phyloP scores from a whole-genome alignment of 1,140 invertebrate genomes.

The Drosophila ercepeae region DNA sequence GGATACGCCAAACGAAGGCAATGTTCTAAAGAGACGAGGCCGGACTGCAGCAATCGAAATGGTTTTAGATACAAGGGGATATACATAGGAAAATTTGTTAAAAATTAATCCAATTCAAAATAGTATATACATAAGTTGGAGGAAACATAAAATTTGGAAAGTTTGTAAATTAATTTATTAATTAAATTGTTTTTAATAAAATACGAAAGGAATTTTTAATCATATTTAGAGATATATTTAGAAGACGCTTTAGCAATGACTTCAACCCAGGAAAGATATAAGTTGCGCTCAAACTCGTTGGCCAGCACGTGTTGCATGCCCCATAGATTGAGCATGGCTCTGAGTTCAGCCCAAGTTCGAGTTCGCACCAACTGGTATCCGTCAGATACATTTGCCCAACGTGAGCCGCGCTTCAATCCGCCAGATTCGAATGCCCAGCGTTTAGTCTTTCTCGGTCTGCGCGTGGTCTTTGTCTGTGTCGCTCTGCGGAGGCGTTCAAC shows the following conservation, averaged over 20 bases:
- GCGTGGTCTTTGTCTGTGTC: slow-evolving; percentile 49
- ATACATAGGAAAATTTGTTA: slow-evolving; percentile 8
- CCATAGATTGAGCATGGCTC: slow-evolving; percentile 16
- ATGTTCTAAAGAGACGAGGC: slow-evolving; percentile 59
- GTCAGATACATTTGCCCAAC: slow-evolving; percentile 20
- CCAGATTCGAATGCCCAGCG: slow-evolving; percentile 37
- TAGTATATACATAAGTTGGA: background rate
- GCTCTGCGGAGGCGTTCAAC: slow-evolving; percentile 17
- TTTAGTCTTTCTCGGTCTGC: slow-evolving; percentile 70
- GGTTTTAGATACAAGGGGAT: slow-evolving; percentile 55
- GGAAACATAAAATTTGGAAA: background rate
- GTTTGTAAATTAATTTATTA: background rate
- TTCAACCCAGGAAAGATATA: slow-evolving; percentile 47
- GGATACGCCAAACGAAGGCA: slow-evolving; percentile 41
- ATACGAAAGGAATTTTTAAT: background rate
- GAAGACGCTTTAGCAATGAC: slow-evolving; percentile 27
- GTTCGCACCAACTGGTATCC: slow-evolving; percentile 32
- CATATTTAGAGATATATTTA: background rate
- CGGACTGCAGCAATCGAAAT: slow-evolving; percentile 28
- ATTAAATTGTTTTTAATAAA: background rate
- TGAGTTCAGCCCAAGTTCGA: slow-evolving; percentile 23
- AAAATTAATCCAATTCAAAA: background rate
- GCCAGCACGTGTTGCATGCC: slow-evolving; percentile 1
- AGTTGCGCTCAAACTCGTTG: slow-evolving; percentile 19
- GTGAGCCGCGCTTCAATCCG: slow-evolving; percentile 1